Conservation (phyloP, 2,797 vertebrate species). For the Remorina albescens region DNA sequence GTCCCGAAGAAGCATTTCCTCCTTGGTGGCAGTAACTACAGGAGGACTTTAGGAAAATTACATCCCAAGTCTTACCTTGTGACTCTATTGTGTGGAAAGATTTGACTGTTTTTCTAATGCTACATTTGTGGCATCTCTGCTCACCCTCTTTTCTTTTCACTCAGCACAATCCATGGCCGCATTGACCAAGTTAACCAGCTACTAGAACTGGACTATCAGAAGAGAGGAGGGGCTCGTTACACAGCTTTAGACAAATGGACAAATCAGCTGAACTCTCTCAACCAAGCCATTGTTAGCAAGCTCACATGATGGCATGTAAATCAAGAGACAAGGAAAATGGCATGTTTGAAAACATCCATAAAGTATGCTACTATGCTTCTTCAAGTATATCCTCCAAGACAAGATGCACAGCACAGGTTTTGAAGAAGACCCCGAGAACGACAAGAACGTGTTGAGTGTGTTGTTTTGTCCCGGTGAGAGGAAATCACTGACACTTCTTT, state of each 20-base stretch:
- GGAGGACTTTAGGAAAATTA: background rate
- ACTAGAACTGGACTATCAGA: conserved; percentile 99
- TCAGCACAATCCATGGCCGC: conserved; percentile 97
- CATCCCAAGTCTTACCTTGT: background rate
- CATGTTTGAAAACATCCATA: conserved; percentile 81
- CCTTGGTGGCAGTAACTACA: background rate
- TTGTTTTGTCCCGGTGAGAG: conserved; percentile 66
- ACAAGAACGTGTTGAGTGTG: conserved; percentile 64
- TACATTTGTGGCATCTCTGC: background rate
- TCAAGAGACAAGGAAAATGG: conserved; percentile 78
- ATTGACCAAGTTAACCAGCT: conserved; percentile 99
- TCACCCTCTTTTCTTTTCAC: conserved; percentile 48
- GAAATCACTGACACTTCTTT: conserved; percentile 71
- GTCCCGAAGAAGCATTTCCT: too few species aligned
- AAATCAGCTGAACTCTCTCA: conserved; percentile 99
- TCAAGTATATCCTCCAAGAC: conserved; percentile 72
- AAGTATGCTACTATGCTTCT: conserved; percentile 75
- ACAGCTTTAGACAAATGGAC: conserved; percentile 99
- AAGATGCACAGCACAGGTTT: conserved; percentile 83
- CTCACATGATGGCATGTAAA: conserved; percentile 92
- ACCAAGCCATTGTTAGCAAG: conserved; percentile 98
- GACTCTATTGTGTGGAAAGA: background rate
- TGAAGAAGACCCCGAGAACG: conserved; percentile 72
- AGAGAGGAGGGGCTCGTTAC: conserved; percentile 98
- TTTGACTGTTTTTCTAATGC: background rate